Evolutionary conservation across 2,888 invertebrate species (phyloP), one percentile per base, ranked within the genome.

Genomic region (Himalopsyche tibetana): DNA sequence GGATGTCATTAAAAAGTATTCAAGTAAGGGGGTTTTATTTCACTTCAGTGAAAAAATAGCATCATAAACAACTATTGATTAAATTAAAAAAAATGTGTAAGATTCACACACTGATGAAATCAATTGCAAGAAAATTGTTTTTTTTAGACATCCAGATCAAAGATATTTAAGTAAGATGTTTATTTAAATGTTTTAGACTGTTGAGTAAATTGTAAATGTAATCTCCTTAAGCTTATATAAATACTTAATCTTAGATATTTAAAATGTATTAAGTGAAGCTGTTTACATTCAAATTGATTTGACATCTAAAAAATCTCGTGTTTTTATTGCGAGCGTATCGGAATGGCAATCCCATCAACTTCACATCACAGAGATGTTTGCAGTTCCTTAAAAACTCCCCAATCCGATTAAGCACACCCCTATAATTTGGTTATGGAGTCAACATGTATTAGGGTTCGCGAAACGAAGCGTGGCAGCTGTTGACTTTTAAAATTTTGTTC

Each of bases 401-500:
- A 74, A 74, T 74, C 36, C 12, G 74, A 74, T 74, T 74, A 74
- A 74, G 12, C 74, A 74, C 36, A 74, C 74, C 74, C 74, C 8
- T 74, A 74, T 74, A 74, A 74, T 74, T 74, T 36, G 74, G 28
- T 74, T 74, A 74, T 12, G 3, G 12, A 38, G 74, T 74, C 36
- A 74, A 74, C 19, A 74, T 74, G 36, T 74, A 74, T 38, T 74
- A 38, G 15, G 74, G 5, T 74, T 74, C 12, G 74, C 28, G 74
- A 74, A 38, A 38, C 12, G 74, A 36, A 74, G 74, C 15, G 0
- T 28, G 74, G 15, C 74, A 74, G 28, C 74, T 74, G 74, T 74
- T 74, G 74, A 74, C 74, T 74, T 74, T 74, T 74, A 36, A 74
- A 74, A 74, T 74, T 74, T 74, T 74, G 74, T 74, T 74, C 38